A percentile compares a stretch with the other conserved stretches of the same genome.
These are phyloP conservation scores for Synchiropus splendidus DNA, from an alignment of 2,113 vertebrate genomes.

Conservation along the genomic window DNA sequence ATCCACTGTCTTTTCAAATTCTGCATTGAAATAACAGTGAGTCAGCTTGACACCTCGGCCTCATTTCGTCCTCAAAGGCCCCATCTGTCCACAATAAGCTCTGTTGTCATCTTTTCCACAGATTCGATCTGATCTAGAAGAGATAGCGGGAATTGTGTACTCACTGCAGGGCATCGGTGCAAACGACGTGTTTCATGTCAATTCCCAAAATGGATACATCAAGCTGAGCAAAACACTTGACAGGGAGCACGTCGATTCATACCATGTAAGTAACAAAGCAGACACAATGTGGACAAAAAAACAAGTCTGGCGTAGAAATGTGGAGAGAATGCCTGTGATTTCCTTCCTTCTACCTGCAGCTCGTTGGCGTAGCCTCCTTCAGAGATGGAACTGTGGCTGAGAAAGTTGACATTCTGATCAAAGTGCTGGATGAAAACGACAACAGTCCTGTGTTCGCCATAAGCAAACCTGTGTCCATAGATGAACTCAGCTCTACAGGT, in stretches of 20 bases:
- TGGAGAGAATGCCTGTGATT: not conserved
- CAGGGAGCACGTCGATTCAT: slow-evolving; percentile 59
- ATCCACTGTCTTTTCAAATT: too few species aligned
- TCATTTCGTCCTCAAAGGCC: too few species aligned
- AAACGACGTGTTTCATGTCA: slow-evolving; percentile 73
- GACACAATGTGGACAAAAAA: not conserved
- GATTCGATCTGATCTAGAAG: slow-evolving; percentile 80
- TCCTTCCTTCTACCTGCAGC: slow-evolving; percentile 27
- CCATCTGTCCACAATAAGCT: too few species aligned
- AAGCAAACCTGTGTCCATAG: slow-evolving; percentile 1
- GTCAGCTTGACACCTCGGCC: too few species aligned
- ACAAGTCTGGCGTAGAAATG: not conserved
- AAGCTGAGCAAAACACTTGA: slow-evolving; percentile 76
- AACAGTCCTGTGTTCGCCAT: slow-evolving; percentile 39
- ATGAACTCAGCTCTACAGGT: slow-evolving; percentile 39
- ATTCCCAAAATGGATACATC: slow-evolving; percentile 70
- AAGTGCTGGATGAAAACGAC: slow-evolving; percentile 62
- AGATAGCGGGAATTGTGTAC: slow-evolving; percentile 58
- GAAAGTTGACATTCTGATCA: slow-evolving; percentile 45
- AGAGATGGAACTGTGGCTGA: slow-evolving; percentile 12
- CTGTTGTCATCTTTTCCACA: slow-evolving; percentile 39
- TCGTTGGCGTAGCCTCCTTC: slow-evolving; percentile 41
- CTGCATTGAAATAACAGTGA: too few species aligned
- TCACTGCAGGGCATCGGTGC: slow-evolving; percentile 73
- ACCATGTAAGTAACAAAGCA: slow-evolving; percentile 48